A percentile compares a stretch with the other conserved stretches of the same genome.
phyloP scores from a whole-genome alignment of 2,113 vertebrate genomes.

The Motacilla alba region DNA sequence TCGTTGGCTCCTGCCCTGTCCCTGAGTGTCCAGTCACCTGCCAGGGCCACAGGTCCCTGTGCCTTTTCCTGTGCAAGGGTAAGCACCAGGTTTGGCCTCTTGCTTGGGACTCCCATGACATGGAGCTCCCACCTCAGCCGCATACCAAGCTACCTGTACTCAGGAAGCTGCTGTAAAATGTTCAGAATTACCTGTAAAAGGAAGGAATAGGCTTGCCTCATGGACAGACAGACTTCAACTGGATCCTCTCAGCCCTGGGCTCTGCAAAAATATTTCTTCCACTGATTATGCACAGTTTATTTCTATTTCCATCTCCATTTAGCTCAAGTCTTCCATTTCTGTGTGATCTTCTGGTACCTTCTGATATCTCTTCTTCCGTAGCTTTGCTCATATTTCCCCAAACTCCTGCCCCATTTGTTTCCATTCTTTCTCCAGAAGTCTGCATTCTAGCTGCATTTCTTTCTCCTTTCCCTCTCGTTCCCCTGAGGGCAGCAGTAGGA shows the following conservation, averaged over 20 bases:
- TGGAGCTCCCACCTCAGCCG: neutral
- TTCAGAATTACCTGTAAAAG: neutral
- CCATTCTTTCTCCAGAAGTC: neutral
- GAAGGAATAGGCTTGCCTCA: neutral
- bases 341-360: neutral
- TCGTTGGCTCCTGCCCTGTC: rapidly evolving
- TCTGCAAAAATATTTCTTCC: neutral
- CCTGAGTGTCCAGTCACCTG: neutral
- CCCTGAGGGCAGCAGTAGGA: neutral
- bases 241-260: neutral
- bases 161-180: neutral
- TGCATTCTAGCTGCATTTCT: neutral
- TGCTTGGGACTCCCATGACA: neutral
- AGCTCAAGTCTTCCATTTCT: neutral
- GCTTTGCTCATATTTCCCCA: neutral
- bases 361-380: neutral
- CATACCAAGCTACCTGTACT: neutral
- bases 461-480: neutral
- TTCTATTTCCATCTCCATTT: neutral
- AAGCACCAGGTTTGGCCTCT: neutral
- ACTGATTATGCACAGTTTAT: neutral
- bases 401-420: neutral
- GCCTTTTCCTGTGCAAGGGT: neutral
- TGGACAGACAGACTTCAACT: neutral
- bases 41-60: rapidly evolving